Conservation (phyloP, 2,113 vertebrate genomes). For the Rynchops niger region DNA sequence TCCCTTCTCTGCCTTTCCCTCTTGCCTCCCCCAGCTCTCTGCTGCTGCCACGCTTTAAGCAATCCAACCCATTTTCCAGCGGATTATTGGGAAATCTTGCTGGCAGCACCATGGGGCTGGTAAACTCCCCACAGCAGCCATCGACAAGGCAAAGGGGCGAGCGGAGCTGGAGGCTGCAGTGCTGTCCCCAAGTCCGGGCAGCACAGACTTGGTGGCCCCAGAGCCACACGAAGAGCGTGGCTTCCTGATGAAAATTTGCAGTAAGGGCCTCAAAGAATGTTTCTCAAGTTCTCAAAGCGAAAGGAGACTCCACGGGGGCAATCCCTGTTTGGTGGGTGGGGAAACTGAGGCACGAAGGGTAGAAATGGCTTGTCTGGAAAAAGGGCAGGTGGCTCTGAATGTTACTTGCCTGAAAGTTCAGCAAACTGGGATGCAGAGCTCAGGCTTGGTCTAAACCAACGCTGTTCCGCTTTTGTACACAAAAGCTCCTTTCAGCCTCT, state of each 20-base stretch:
- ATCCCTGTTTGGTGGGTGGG: not conserved
- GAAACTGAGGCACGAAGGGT: not conserved
- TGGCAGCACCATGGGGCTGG: no score
- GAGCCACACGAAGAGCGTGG: accelerated
- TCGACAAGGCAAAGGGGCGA: not conserved
- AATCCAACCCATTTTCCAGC: not conserved
- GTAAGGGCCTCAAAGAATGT: accelerated
- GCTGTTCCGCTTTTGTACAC: accelerated
- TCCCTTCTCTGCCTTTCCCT: not conserved
- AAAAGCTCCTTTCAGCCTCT: not conserved
- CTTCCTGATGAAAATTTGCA: not conserved
- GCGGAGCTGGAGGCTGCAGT: accelerated
- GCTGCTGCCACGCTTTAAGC: not conserved
- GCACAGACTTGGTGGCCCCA: not conserved
- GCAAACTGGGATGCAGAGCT: not conserved
- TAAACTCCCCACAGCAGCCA: not conserved
- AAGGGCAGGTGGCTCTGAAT: not conserved
- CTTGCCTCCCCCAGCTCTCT: not conserved
- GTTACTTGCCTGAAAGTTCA: not conserved
- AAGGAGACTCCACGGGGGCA: not conserved
- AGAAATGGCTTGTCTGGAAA: not conserved
- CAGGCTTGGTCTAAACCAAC: not conserved
- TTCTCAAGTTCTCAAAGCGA: not conserved
- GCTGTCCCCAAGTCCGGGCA: not conserved
- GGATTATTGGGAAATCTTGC: not conserved